Base-by-base conservation (phyloP, 2,797 vertebrate genomes). In the Percopsis omiscomaycus region DNA sequence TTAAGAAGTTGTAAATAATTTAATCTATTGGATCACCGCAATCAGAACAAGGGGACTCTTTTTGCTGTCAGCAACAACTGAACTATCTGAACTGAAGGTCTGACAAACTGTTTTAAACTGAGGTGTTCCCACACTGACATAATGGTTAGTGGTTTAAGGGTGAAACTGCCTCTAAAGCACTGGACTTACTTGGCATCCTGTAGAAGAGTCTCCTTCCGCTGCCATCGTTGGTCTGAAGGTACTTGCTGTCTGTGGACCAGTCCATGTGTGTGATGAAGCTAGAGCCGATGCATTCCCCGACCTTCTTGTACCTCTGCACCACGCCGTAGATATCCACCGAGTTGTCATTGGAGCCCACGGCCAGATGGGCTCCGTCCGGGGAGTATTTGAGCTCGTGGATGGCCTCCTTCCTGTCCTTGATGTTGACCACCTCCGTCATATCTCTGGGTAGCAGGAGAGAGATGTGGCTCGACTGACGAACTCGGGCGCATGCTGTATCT, bases 361-460 rank as follows among this genome's bases (percentile, higher is more conserved):
- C 95, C 85, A 99, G 91, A 80, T 95, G 95, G 58, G 90, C 92
- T 29, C 98, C 98, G 67, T 99, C 98, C 16, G 96, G 94, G 61
- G 98, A 99, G 79, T 98, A 99, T 88, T 99, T 99, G 74, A 99
- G 91, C 86, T 99, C 97, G 69, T 99, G 97, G 84, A 99, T 96
- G 73, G 97, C 96, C 90, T 98, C 97, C 82, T 98, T 98, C 85
- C 97, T 94, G 90, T 99, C 98, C 92, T 98, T 98, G 88, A 99
- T 94, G 91, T 98, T 97, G 68, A 99, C 96, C 85, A 99, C 98
- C 90, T 99, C 98, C 6, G 97, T 98, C 98, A 99, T 99, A 89
- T 99, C 98, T 93, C 98, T 99, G 91, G 14, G 37, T 3, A 22
- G 8, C 5, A 22, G 50, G 45, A 52, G 27, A 2, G 73, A 66